Base-by-base conservation (phyloP, 2,797 vertebrate species). In the Vireo griseus region DNA sequence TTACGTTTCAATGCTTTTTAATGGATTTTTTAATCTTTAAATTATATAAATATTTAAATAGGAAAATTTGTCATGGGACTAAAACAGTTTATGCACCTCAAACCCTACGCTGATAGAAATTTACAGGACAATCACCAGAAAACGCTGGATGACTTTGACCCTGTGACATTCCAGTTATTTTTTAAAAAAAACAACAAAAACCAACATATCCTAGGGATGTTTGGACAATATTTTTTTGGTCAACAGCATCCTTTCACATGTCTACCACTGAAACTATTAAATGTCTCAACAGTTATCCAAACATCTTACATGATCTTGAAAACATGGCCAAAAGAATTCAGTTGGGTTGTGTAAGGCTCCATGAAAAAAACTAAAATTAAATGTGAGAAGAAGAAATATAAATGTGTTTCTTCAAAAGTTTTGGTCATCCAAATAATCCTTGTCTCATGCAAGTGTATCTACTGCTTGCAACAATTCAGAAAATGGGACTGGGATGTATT, bases 41-140 rank as follows among this genome's bases (percentile, higher is more conserved):
- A 58, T 73, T 72, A 52, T 13, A 19, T 10, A 55, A 62, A 17
- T 40, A 40, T 91, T 84, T 50, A 51, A 73, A 35, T 17, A 63
- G 3, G 4, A 48, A 52, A 55, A 45, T 17, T 57, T 47, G 16
- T 37, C 21, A 51, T 13, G 48, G 33, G 19, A 79, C 16, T 85
- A 29, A 22, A 90, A 62, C 9, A 52, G 16, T 18, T 31, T 45
- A 45, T 5, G 29, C 25, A 39, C 5, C 13, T 40, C 48, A 50
- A 76, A 19, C 6, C 33, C 48, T 21, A 54, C 12, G 62, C n/a
- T 29, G 37, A 65, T 3, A 42, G 39, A 86, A 48, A 37, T 51
- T 47, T 44, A 59, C 1, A 0, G 9, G 11, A 81, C 18, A 21
- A 52, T n/a, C 42, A 67, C 11, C 15, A 68, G 3, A 0, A 18